Percentiles rank a stretch among this genome's conserved stretches.
phyloP scores from a whole-genome alignment of 2,113 vertebrate species.

The Grammomys dolichurus region DNA sequence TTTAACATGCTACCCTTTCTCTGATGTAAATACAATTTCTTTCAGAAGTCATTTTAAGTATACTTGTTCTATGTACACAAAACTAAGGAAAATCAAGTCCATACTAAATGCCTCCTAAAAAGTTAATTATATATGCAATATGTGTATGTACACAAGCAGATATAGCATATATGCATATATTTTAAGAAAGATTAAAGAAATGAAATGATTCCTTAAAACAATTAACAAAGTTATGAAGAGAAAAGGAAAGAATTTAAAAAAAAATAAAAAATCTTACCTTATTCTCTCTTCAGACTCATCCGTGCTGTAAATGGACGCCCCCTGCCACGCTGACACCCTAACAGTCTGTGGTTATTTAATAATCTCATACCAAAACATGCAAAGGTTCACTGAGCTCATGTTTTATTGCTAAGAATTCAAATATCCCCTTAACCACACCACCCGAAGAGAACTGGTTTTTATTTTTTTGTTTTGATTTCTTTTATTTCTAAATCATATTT shows the following conservation, averaged over 20 bases:
- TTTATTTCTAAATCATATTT: constrained; percentile 66
- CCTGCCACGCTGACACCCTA: constrained; percentile 94
- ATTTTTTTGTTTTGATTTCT: constrained; percentile 30
- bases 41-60: constrained; percentile 69
- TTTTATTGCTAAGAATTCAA: constrained; percentile 83
- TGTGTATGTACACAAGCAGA: neutral
- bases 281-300: constrained; percentile 96
- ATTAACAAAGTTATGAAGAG: constrained; percentile 80
- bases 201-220: constrained; percentile 77
- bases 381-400: constrained; percentile 96
- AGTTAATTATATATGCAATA: constrained; percentile 44
- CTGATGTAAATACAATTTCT: constrained; percentile 61
- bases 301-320: constrained; percentile 99
- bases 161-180: neutral
- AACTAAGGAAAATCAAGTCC: constrained; percentile 62
- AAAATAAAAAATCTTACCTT: constrained; percentile 93
- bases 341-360: constrained; percentile 93
- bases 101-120: constrained; percentile 78
- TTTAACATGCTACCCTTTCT: constrained; percentile 64
- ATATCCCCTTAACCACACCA: constrained; percentile 81
- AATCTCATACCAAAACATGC: constrained; percentile 93
- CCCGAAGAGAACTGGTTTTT: constrained; percentile 82
- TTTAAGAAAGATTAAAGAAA: constrained; percentile 79
- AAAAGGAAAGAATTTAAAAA: constrained; percentile 83
- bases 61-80: constrained; percentile 78